Conservation (phyloP, 2,797 vertebrate species). For the Falco columbarius region DNA sequence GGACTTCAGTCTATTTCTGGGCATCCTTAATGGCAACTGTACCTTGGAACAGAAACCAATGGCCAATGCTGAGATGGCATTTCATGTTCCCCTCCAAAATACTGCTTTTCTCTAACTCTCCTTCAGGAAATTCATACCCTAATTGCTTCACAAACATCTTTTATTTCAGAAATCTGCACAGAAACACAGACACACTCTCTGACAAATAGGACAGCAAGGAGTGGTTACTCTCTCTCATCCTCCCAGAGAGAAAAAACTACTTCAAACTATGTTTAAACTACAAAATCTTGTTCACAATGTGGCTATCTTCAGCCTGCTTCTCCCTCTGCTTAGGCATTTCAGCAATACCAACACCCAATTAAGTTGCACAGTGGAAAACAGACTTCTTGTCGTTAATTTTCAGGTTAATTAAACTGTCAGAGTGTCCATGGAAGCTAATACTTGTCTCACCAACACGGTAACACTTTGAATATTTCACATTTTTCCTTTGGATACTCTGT, state of each 20-base stretch:
- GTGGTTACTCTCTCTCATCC: not conserved
- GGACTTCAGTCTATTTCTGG: not conserved
- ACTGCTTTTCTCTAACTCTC: not conserved
- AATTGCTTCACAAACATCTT: not conserved
- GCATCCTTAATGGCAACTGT: not conserved
- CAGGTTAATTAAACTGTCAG: not conserved
- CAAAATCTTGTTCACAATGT: not conserved
- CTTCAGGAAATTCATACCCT: not conserved
- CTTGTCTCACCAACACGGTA: not conserved
- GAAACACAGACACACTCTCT: fast-evolving
- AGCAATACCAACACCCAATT: not conserved
- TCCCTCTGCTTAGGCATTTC: not conserved
- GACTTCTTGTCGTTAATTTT: not conserved
- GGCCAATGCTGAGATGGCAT: not conserved
- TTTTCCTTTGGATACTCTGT: not conserved
- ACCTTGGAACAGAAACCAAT: not conserved
- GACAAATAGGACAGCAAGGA: fast-evolving
- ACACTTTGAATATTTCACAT: not conserved
- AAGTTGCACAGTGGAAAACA: not conserved
- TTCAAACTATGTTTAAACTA: not conserved
- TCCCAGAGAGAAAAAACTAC: not conserved
- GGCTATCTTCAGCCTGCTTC: not conserved
- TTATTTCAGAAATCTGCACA: not conserved
- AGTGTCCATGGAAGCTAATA: not conserved
- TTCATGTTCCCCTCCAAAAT: not conserved